Percentiles rank a stretch among this genome's conserved stretches.
Conservation (phyloP, 1,140 invertebrate species). For the Scaptomyza pallida region DNA sequence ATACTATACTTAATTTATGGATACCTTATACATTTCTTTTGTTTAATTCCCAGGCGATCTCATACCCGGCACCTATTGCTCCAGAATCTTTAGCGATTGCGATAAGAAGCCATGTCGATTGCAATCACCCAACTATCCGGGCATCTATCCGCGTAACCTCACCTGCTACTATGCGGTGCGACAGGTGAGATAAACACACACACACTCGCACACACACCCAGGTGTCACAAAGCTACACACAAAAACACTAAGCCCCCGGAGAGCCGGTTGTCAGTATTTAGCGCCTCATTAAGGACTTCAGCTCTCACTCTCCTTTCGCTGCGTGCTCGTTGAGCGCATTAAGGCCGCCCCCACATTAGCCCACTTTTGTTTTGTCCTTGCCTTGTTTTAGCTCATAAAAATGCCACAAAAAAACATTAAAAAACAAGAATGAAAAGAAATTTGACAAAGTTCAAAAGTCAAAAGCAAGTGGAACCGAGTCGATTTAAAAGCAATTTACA, state of each 20-base stretch:
- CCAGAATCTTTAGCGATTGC: constrained; percentile 94
- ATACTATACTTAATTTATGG: too few species aligned
- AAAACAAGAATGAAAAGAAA: constrained; percentile 1
- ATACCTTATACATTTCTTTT: too few species aligned
- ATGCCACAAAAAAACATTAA: constrained; percentile 18
- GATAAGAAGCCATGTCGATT: constrained; percentile 93
- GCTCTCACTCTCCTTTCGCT: too few species aligned
- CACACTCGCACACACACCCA: neutral
- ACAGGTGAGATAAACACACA: constrained; percentile 74
- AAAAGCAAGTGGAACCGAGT: constrained; percentile 14
- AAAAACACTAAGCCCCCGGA: neutral
- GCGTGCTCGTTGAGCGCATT: constrained; percentile 16
- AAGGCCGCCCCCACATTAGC: constrained; percentile 16
- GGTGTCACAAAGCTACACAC: constrained; percentile 9
- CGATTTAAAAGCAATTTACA: constrained; percentile 79
- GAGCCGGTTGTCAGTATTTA: constrained; percentile 42
- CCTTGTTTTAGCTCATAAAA: constrained; percentile 58
- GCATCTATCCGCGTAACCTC: constrained; percentile 94
- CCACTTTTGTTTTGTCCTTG: constrained; percentile 17
- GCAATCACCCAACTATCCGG: constrained; percentile 96
- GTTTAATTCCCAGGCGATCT: constrained; percentile 91
- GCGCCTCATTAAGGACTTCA: constrained; percentile 28
- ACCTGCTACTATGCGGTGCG: constrained; percentile 94
- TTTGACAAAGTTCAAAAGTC: constrained; percentile 67
- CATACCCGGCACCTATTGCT: constrained; percentile 95